Evolutionary conservation across 2,113 vertebrate species (phyloP).

Genomic region (Leptodactylus fuscus): DNA sequence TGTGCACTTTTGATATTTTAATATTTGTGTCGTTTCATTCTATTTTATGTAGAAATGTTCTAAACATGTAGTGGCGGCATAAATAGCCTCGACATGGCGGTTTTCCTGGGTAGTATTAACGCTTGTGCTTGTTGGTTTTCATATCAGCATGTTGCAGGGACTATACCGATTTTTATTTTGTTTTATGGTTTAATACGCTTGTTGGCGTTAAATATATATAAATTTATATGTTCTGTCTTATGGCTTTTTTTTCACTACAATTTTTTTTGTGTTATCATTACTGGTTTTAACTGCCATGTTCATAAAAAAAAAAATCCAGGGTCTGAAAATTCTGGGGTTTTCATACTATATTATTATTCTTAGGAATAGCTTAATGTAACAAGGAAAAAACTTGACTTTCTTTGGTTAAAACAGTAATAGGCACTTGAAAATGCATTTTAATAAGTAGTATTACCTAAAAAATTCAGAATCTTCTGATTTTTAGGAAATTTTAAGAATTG

Average conservation of each 20-base stretch:
- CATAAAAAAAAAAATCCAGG: constrained; percentile 90
- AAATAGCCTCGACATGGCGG: constrained; percentile 60
- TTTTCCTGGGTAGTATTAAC: constrained; percentile 61
- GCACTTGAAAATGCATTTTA: constrained; percentile 77
- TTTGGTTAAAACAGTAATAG: constrained; percentile 90
- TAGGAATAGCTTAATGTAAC: constrained; percentile 99
- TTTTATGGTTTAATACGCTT: constrained; percentile 71
- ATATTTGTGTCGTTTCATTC: constrained; percentile 76
- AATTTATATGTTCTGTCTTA: constrained; percentile 72
- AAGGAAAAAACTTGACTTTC: constrained; percentile 96
- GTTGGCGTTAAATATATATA: constrained; percentile 67
- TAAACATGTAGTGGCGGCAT: constrained; percentile 78
- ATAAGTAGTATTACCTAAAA: constrained; percentile 83
- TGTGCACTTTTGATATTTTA: constrained; percentile 94
- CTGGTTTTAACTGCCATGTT: constrained; percentile 92
- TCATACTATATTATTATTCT: constrained; percentile 97
- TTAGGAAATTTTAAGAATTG: constrained; percentile 85
- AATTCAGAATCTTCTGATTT: constrained; percentile 86
- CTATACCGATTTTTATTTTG: constrained; percentile 37
- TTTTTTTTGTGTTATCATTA: constrained; percentile 78
- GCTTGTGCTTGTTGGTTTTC: constrained; percentile 66
- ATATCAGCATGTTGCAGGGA: constrained; percentile 70
- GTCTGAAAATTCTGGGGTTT: constrained; percentile 95
- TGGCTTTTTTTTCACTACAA: constrained; percentile 74
- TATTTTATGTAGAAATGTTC: constrained; percentile 79